Evolutionary conservation across 2,888 invertebrate genomes (phyloP), one percentile per base, ranked within the genome.

Genomic region (Plusia festucae): DNA sequence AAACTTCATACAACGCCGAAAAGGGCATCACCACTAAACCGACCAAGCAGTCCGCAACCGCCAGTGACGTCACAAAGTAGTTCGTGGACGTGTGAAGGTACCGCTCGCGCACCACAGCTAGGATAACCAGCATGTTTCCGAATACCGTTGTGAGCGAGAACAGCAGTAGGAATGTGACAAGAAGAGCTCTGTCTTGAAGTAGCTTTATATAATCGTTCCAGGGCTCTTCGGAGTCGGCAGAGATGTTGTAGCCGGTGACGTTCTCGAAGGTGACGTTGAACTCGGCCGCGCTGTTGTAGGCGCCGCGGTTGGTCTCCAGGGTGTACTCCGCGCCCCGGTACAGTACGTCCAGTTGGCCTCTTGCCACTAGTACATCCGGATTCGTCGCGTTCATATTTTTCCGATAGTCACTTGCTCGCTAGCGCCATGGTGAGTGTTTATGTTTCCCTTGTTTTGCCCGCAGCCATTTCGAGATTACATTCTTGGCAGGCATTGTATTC

Each of bases 1-100:
- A 93, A 15, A 98, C 97, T 91, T 99, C 98, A 88, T 98, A 98
- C 15, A 98, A 95, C 0, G 98, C 98, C 72, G 98, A 98, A 91
- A 99, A 99, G 0, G 99, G 99, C 99, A 99, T 99, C 57, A 99
- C 99, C 4, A 99, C 98, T 56, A 99, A 95, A 0, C 99, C 99
- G 5, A 99, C 99, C 53, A 99, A 95, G 82, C 99, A 98, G 90
- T 99, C 99, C 0, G 99, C 99, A 24, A 99, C 98, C 0, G 99
- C 99, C 72, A 99, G 93, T 15, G 99, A 99, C 11, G 99, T 99
- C 72, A 99, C 98, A 90, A 99, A 98, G 88, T 99, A 99, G 91
- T 99, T 99, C 8, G 99, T 99, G 9, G 99, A 98, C 11, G 99
- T 99, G 89, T 99, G 98, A 6, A 99, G 96, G 86, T 99, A 99